Evolutionary conservation across 1,140 invertebrate genomes (phyloP), one percentile per base, ranked within the genome.

Genomic region (Heliconius hermathena): DNA sequence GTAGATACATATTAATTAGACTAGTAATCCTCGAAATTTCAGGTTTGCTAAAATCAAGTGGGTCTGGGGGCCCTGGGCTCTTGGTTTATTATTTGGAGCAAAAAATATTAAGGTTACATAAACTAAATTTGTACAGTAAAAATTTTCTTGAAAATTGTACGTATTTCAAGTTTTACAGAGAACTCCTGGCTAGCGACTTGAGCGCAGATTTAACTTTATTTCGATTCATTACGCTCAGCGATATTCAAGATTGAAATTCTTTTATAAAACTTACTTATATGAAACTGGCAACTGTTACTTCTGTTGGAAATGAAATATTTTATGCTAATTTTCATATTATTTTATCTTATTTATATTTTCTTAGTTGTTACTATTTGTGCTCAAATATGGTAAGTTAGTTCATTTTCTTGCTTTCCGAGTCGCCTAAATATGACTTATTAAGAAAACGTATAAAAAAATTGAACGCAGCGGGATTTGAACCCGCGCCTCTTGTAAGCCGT

Each of bases 161-260:
- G 2, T 29, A 29, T 66, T 77, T 73, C 49, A 77, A 77, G 26
- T 66, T 77, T 80, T 76, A 72, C 52, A 73, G 52, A 74, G 71
- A 76, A 73, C 36, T 80, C 36, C 22, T 66, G 26, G 60, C 26
- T 22, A 16, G 60, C 60, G 60, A 66, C 22, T 66, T 66, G 60
- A 66, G 26, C 60, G 13, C 60, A 26, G 60, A 60, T 66, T 66
- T 66, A 66, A 66, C 60, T 66, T 29, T 66, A 66, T 66, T 80
- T 54, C 52, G 70, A 80, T 80, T 76, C 74, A 54, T 80, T 76
- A 80, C 79, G 36, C 29, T 76, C 71, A 60, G 54, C 74, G 79
- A 79, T 75, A 60, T 76, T 79, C 74, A 20, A 54, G 38, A 80
- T 80, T 80, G 74, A 73, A 80, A 76, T 80, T 66, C 79, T 73